Evolutionary conservation across 2,113 vertebrate species (phyloP), one percentile per base, ranked within the genome.

Genomic region (Solenodon paradoxus): DNA sequence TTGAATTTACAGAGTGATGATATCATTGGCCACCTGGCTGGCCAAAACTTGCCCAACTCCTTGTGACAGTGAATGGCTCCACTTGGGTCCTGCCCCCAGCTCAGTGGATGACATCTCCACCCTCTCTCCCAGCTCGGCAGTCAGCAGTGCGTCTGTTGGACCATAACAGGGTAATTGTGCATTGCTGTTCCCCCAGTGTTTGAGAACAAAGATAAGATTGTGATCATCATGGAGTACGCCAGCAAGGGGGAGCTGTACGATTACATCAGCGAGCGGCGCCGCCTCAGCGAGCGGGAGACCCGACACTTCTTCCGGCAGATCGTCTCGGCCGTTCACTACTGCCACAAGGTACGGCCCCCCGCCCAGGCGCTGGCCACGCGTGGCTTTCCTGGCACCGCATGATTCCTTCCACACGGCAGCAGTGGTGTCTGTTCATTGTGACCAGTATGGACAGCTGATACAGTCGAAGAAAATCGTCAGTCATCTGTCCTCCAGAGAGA

Each of bases 131-230:
- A 7, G 1, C 94, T 64, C 49, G 64, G 80, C 1, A 0, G 26
- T 66, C 35, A 0, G 30, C 10, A 35, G 22, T 0, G 64, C 77
- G 84, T 59, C 64, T 8, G 24, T 38, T 15, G 61, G 57, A n/a
- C 90, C 42, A n/a, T n/a, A 90, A 96, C 72, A 69, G 92, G 53
- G 49, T 49, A 1, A 85, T 4, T 96, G 63, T 94, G 28, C 84
- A 1, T 97, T 59, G n/a, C 66, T 32, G 35, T 97, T 66, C 51
- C 63, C 72, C 59, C 89, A 99, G 99, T 99, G 97, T 99, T 99
- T 92, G 99, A 99, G 98, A 99, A 99, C 98, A 99, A 99, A 97
- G 99, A 99, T 98, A 99, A 99, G 98, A 99, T 99, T 88, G 99
- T 99, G 97, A 99, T 99, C 84, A 99, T 99, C 98, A 99, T 99